These are phyloP conservation scores for Syngnathus scovelli DNA, from an alignment of 2,113 vertebrate species.

Conservation along the genomic window DNA sequence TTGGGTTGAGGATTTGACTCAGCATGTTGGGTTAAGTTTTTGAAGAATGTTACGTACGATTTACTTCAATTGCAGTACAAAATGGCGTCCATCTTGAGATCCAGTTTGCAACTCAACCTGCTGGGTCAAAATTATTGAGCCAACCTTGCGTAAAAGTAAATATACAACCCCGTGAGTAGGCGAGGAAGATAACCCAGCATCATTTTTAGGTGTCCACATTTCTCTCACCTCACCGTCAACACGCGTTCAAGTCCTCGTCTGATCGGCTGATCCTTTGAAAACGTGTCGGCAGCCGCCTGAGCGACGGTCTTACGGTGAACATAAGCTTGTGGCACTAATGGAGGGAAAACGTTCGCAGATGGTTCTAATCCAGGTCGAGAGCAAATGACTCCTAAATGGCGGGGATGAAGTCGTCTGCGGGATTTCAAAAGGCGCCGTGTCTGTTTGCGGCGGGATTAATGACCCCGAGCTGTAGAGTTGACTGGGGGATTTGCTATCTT, in stretches of 20 bases:
- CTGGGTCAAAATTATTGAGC: no score
- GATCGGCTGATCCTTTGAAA: conserved; percentile 42
- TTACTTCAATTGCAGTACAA: no score
- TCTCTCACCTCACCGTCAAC: background rate
- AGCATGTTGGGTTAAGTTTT: no score
- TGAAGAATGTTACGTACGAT: no score
- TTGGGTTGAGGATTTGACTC: no score
- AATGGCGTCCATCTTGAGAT: no score
- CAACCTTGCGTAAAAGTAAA: no score
- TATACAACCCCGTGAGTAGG: no score
- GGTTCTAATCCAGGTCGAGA: conserved; percentile 53
- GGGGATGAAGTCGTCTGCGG: conserved; percentile 45
- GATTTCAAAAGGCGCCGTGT: conserved; percentile 18
- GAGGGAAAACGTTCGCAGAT: conserved; percentile 45
- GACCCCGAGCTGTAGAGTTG: conserved; percentile 44
- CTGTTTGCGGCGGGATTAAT: conserved; percentile 59
- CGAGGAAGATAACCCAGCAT: no score
- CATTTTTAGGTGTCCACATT: background rate
- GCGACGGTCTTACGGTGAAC: conserved; percentile 45
- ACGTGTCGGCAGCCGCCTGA: conserved; percentile 54
- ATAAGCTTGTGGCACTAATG: conserved; percentile 56
- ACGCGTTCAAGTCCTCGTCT: background rate
- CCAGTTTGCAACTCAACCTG: no score
- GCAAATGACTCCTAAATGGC: conserved; percentile 40
- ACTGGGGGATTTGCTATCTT: conserved; percentile 59